A percentile compares a stretch with the other conserved stretches of the same genome.
phyloP scores from a whole-genome alignment of 2,113 vertebrate genomes.

The Cygnus atratus region DNA sequence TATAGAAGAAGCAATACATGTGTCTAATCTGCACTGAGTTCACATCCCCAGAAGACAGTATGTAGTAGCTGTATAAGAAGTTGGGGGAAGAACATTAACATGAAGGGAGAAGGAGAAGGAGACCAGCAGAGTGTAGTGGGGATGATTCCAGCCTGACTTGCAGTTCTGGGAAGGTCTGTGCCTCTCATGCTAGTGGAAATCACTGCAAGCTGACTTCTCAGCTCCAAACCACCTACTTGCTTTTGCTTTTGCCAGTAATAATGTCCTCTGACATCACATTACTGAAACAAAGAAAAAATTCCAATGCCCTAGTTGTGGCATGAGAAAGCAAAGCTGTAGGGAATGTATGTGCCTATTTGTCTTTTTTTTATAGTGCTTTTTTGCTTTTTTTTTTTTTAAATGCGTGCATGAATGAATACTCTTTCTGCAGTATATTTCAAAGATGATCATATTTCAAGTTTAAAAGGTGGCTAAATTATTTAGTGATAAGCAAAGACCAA shows the following conservation, averaged over 20 bases:
- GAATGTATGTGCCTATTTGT: not conserved
- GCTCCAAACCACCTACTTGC: not conserved
- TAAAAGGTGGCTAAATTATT: not conserved
- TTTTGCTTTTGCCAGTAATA: not conserved
- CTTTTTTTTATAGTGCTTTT: no score
- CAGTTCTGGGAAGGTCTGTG: not conserved
- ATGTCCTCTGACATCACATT: not conserved
- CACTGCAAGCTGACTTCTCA: not conserved
- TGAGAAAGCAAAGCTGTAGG: not conserved
- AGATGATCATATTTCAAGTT: not conserved
- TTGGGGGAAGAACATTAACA: no score
- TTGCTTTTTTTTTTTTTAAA: no score
- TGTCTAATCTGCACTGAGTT: accelerated
- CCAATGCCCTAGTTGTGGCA: not conserved
- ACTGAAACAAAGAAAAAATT: not conserved
- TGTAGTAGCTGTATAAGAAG: accelerated
- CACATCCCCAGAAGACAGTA: accelerated
- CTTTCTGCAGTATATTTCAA: not conserved
- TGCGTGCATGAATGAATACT: accelerated
- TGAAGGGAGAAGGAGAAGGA: accelerated
- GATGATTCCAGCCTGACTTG: not conserved
- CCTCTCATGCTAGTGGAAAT: not conserved
- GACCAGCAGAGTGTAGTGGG: accelerated
- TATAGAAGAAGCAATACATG: accelerated
- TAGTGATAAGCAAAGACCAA: not conserved